Evolutionary conservation across 2,888 invertebrate genomes (phyloP), one percentile per base, ranked within the genome.

Genomic region (Drosophila austrosaltans): DNA sequence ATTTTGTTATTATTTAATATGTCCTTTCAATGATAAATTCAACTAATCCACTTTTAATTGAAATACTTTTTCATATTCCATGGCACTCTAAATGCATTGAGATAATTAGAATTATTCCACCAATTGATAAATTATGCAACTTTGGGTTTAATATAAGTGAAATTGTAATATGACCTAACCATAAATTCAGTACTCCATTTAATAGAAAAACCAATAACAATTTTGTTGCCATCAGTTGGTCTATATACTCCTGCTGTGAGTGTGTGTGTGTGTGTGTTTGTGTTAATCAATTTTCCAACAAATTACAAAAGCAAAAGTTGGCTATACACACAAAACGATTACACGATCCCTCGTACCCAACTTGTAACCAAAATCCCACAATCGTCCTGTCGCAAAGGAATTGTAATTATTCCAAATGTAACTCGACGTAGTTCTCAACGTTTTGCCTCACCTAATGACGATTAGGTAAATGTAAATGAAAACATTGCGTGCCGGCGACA

Each of bases 381-480:
- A 39, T 8, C 32, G 56, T 67, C 7, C 53, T 42, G 64, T 44
- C 42, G 30, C 59, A 48, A 56, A 64, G 76, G 57, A 75, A 76
- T 75, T 76, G 75, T 75, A 75, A 75, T 75, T 75, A 76, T 76
- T 66, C 63, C 67, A 73, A 85, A 68, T 72, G 71, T 63, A 63
- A 57, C 63, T 57, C 74, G 59, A 69, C 58, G 63, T 48, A 48
- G 44, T 48, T 2, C 22, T 48, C 25, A 25, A 10, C 54, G 40
- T 64, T 57, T 36, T 57, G 57, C 57, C 57, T 57, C 48, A 69
- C 72, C 82, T 82, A 87, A 83, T 87, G 83, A 79, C 83, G 81
- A 88, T 84, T 84, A 84, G 88, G 88, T 76, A 85, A 85, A 88
- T 85, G 88, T 76, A 85, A 85, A 88, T 85, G 84, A 86, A 88